Percentiles rank a stretch among this genome's conserved stretches.
phyloP scores from a whole-genome alignment of 2,888 invertebrate species.

The Dasypogon diadema region DNA sequence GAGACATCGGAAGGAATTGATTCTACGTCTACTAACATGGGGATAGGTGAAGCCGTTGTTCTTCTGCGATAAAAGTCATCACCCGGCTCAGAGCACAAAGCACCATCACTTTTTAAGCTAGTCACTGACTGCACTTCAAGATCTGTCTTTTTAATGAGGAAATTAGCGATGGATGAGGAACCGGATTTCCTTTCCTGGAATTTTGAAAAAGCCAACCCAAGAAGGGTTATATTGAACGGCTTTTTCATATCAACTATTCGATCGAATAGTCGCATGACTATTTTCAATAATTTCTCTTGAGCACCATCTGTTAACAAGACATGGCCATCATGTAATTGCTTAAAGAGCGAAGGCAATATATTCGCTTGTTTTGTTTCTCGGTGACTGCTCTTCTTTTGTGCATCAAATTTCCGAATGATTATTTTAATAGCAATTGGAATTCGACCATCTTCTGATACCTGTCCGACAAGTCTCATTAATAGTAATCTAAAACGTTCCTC shows the following conservation, averaged over 20 bases:
- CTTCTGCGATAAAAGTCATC: slow-evolving; percentile 63
- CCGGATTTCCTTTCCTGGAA: slow-evolving; percentile 79
- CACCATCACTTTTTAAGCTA: slow-evolving; percentile 73
- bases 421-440: slow-evolving; percentile 81
- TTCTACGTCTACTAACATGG: slow-evolving; percentile 63
- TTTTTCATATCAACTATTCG: slow-evolving; percentile 78
- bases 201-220: slow-evolving; percentile 86
- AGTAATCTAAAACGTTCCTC: slow-evolving; percentile 79
- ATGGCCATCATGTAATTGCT: slow-evolving; percentile 68
- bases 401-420: slow-evolving; percentile 80
- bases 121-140: slow-evolving; percentile 83
- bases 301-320: slow-evolving; percentile 70
- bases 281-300: slow-evolving; percentile 76
- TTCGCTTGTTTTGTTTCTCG: slow-evolving; percentile 83
- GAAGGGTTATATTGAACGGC: slow-evolving; percentile 83
- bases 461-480: slow-evolving; percentile 76
- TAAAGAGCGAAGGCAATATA: slow-evolving; percentile 76
- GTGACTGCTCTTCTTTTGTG: slow-evolving; percentile 76
- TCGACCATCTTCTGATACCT: slow-evolving; percentile 83
- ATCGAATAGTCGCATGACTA: slow-evolving; percentile 81
- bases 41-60: slow-evolving; percentile 66
- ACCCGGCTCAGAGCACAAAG: slow-evolving; percentile 64
- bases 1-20: slow-evolving; percentile 68
- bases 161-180: slow-evolving; percentile 79
- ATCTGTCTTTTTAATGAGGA: slow-evolving; percentile 76